phyloP scores from a whole-genome alignment of 2,113 vertebrate genomes.

The Rallus limicola region DNA sequence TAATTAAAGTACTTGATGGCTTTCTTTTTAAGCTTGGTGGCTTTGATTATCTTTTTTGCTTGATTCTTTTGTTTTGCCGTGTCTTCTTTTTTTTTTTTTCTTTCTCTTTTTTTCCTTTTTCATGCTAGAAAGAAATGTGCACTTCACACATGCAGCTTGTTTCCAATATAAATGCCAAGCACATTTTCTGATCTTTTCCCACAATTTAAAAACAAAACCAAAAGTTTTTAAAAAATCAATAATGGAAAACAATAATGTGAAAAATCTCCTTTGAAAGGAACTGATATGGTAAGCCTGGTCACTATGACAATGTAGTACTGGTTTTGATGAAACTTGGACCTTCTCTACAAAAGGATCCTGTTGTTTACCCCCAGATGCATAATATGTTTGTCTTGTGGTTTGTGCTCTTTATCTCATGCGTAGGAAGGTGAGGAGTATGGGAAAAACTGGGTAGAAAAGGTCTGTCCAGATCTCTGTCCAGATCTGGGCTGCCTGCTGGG shows the following conservation, averaged over 20 bases:
- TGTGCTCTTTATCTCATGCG: background rate
- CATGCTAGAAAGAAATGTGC: background rate
- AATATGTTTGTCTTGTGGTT: background rate
- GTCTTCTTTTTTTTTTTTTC: background rate
- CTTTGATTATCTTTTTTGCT: constrained; percentile 26
- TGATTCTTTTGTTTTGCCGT: background rate
- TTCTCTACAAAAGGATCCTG: background rate
- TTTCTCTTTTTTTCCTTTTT: background rate
- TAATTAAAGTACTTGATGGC: constrained; percentile 82
- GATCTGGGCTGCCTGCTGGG: background rate
- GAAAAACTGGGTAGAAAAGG: background rate
- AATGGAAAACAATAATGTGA: background rate
- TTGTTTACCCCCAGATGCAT: background rate
- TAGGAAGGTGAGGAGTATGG: background rate
- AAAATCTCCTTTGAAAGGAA: background rate
- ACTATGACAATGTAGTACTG: background rate
- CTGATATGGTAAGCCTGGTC: background rate
- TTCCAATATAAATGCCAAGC: constrained; percentile 26
- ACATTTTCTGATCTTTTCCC: background rate
- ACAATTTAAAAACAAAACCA: background rate
- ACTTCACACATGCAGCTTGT: background rate
- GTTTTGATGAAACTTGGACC: background rate
- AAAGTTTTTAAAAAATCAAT: background rate
- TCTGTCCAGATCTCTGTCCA: background rate
- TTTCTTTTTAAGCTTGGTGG: background rate